Conservation (phyloP, 1,140 invertebrate genomes). For the Lepeophtheirus salmonis region DNA sequence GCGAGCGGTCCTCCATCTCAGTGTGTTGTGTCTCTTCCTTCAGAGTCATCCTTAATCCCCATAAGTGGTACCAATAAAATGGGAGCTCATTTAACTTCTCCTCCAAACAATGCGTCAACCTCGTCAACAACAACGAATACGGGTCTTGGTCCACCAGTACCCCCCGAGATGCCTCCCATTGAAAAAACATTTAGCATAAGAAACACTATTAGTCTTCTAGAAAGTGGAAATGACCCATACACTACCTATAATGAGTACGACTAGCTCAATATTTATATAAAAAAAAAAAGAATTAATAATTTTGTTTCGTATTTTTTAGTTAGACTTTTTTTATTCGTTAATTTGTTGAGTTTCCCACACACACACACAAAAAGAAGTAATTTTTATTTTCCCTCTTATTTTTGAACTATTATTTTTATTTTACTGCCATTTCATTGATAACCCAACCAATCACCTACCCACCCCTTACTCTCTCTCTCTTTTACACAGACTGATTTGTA, state of each 20-base stretch:
- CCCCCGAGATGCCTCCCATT: not conserved
- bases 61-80: not conserved
- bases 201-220: not conserved
- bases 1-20: no score
- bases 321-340: not conserved
- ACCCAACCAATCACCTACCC: not conserved
- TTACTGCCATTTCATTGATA: not conserved
- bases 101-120: not conserved
- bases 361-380: no score
- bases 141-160: no score
- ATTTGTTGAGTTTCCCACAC: not conserved
- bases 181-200: not conserved
- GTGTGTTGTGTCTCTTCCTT: no score
- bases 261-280: not conserved
- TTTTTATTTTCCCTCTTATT: not conserved
- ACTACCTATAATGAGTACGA: not conserved
- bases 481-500: not conserved
- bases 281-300: not conserved
- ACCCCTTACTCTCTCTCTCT: no score
- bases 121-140: no score
- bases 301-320: not conserved
- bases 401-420: not conserved
- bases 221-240: not conserved
- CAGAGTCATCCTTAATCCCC: no score
- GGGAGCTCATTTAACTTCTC: not conserved